These are phyloP conservation scores for Calameuta filiformis DNA, from an alignment of 2,888 invertebrate species.

Conservation along the genomic window DNA sequence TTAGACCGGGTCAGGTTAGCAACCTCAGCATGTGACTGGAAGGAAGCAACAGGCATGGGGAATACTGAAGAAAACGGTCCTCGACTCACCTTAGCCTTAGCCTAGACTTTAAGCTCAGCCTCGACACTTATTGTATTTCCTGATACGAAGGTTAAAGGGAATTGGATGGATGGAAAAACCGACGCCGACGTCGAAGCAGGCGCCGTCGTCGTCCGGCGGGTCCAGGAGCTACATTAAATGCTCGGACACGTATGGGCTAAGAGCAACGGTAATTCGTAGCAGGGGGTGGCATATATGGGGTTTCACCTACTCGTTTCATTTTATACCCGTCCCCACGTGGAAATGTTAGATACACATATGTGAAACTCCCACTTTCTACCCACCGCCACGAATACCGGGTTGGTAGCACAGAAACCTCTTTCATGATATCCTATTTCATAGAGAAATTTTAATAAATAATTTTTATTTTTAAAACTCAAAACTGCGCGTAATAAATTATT, in stretches of 20 bases:
- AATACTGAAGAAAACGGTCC: neutral
- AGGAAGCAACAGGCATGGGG: neutral
- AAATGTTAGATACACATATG: neutral
- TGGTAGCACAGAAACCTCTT: neutral
- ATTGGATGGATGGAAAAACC: slow-evolving; percentile 56
- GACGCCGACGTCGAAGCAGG: slow-evolving; percentile 16
- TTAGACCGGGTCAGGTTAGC: no score
- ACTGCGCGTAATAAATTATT: no score
- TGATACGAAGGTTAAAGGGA: slow-evolving; percentile 56
- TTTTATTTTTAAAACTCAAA: no score
- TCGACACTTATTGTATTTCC: slow-evolving; percentile 51
- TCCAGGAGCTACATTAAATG: slow-evolving; percentile 54
- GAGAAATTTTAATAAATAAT: no score
- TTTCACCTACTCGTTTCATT: slow-evolving; percentile 44
- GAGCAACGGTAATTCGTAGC: slow-evolving; percentile 62
- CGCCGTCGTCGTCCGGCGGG: slow-evolving; percentile 27
- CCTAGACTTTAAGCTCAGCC: neutral
- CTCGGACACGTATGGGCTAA: slow-evolving; percentile 53
- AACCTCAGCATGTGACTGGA: neutral
- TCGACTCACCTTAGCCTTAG: neutral
- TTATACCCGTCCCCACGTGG: slow-evolving; percentile 17
- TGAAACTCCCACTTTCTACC: slow-evolving; percentile 4
- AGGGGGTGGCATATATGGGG: slow-evolving; percentile 45
- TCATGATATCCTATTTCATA: neutral
- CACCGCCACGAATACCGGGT: neutral